Evolutionary conservation across 2,888 invertebrate genomes (phyloP).

Genomic region (Hoplodrina ambigua): DNA sequence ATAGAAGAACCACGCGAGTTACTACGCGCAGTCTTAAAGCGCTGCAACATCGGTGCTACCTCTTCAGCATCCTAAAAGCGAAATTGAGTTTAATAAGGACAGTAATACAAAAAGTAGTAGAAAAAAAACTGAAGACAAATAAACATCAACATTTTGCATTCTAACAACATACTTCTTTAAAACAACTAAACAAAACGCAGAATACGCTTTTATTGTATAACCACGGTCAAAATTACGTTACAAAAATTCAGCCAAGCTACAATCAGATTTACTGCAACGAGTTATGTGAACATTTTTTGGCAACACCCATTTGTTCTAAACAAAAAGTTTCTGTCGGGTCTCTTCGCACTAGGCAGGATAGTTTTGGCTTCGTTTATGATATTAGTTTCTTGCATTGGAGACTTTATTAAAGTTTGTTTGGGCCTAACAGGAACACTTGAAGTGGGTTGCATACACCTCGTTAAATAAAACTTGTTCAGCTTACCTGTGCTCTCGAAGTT

Average conservation of each 20-base stretch:
- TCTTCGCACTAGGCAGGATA: constrained; percentile 49
- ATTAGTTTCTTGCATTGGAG: constrained; percentile 21
- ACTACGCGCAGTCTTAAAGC: too few relatives aligned
- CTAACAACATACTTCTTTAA: neutral
- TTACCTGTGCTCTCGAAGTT: constrained; percentile 9
- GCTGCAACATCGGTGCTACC: too few relatives aligned
- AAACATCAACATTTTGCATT: constrained; percentile 1
- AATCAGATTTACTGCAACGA: constrained; percentile 63
- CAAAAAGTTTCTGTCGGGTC: constrained; percentile 54
- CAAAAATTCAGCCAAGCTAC: constrained; percentile 48
- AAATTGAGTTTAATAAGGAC: too few relatives aligned
- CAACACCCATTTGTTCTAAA: constrained; percentile 53
- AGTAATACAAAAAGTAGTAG: too few relatives aligned
- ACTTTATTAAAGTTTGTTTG: constrained; percentile 22
- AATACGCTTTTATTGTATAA: constrained; percentile 11
- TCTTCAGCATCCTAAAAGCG: too few relatives aligned
- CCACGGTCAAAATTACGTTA: constrained; percentile 29
- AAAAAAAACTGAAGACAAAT: too few relatives aligned
- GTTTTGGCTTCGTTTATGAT: constrained; percentile 33
- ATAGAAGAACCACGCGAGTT: too few relatives aligned
- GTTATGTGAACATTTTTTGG: constrained; percentile 68
- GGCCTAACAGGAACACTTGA: constrained; percentile 10
- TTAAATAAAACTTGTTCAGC: constrained; percentile 40
- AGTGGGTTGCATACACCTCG: constrained; percentile 20
- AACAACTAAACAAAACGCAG: constrained; percentile 10